Base-by-base conservation (phyloP, 2,113 vertebrate species). In the Ophthalmolycus amberensis region DNA sequence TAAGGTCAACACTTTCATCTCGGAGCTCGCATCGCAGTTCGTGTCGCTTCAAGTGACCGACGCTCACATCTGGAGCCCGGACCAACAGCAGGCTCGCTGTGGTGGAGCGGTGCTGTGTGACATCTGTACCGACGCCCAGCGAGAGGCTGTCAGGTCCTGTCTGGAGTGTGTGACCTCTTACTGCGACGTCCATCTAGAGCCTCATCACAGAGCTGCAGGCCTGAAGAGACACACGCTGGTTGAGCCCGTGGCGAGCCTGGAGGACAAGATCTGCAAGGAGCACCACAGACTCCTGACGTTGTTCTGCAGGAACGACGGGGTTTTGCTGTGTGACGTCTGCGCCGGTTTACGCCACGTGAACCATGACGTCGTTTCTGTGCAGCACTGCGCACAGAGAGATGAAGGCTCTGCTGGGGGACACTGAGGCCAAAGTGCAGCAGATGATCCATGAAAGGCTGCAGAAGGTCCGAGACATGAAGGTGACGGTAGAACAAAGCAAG, bases 1-100 rank as follows among this genome's bases (percentile, higher is more conserved):
- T 22, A 91, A 83, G 50, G 90, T 91, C 64, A 94, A 93, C 73
- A 94, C 87, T 65, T 92, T 91, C 60, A 91, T 93, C 42, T 86
- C 87, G 9, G 73, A 48, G 75, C 71, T 94, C 0, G 44, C 63
- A 0, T 76, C 50, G 2, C 85, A 89, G 62, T 71, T 93, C 72
- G 60, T 2, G 78, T 76, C 67, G 0, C 85, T 85, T 34, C 71
- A 80, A 9, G 25, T 71, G 42, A 63, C 29, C 4, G 48, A 75
- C 0, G 6, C 27, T 59, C 7, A 38, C 25, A 25, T 6, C 40
- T 8, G 20, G 71, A 69, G 62, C 44, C 0, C 46, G 3, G 72
- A 11, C 48, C 68, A 48, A 2, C 62, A 25, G 60, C 59, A n/a
- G 67, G 70, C 40, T 0, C n/a, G 0, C 73, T 3, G 37, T 12